Percentiles rank a stretch among this genome's conserved stretches.
These are phyloP conservation scores for Paracentrotus lividus DNA, from an alignment of 53 echinoderm and acorn worm genomes.

Conservation along the genomic window DNA sequence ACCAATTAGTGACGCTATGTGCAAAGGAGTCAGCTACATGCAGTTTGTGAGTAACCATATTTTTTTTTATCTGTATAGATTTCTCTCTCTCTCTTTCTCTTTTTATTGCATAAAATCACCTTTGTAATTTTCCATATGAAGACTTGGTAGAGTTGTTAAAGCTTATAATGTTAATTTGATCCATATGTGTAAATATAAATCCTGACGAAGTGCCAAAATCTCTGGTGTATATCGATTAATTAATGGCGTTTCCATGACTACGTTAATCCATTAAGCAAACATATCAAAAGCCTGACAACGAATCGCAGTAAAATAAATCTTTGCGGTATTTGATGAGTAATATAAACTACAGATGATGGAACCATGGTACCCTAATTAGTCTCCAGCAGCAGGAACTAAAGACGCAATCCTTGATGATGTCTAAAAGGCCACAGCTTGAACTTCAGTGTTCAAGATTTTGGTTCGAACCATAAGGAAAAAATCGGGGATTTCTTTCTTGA, in stretches of 20 bases:
- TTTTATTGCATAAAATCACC: not conserved
- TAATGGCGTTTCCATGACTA: not conserved
- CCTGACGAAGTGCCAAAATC: not conserved
- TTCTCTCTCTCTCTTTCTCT: not conserved
- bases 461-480: not conserved
- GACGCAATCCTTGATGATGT: not conserved
- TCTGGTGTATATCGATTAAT: not conserved
- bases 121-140: not conserved
- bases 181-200: not conserved
- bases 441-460: not conserved
- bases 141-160: not conserved
- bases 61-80: not conserved
- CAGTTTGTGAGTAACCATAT: slow-evolving; percentile 88
- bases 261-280: not conserved
- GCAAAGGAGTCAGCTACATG: slow-evolving; percentile 96
- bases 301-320: not conserved
- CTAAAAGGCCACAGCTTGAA: not conserved
- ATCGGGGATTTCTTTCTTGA: no score
- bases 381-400: not conserved
- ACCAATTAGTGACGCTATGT: slow-evolving; percentile 77
- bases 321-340: not conserved
- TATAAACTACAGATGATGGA: not conserved
- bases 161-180: not conserved
- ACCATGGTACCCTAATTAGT: no score
- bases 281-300: not conserved